Percentiles rank a stretch among this genome's conserved stretches.
These are phyloP conservation scores for Stigmatopora argus DNA, from an alignment of 2,113 vertebrate genomes.

Conservation along the genomic window DNA sequence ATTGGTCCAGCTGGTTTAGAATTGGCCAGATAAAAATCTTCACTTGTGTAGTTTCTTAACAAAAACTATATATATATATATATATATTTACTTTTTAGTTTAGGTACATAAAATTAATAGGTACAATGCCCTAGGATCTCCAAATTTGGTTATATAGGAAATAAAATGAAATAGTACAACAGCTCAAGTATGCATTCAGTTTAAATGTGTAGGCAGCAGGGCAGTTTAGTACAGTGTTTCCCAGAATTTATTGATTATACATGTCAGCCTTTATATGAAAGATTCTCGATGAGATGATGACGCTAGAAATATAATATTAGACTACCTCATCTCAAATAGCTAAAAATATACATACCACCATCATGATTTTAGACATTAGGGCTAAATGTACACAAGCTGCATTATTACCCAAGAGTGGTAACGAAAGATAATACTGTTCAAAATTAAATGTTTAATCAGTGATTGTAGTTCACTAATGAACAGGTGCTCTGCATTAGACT, in stretches of 20 bases:
- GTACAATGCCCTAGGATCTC: neutral
- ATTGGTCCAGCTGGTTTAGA: slow-evolving; percentile 2
- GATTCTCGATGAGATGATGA: too few relatives aligned
- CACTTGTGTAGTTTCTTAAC: neutral
- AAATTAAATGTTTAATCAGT: neutral
- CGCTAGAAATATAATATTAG: too few relatives aligned
- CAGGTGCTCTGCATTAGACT: neutral
- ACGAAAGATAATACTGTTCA: neutral
- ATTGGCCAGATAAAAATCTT: neutral
- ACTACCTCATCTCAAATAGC: too few relatives aligned
- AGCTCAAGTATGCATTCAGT: neutral
- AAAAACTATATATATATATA: neutral
- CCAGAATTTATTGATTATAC: too few relatives aligned
- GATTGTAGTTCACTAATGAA: neutral
- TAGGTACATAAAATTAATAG: neutral
- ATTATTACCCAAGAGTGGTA: neutral
- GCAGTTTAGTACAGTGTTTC: too few relatives aligned
- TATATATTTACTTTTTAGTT: neutral
- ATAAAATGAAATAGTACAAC: neutral
- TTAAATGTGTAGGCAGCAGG: too few relatives aligned
- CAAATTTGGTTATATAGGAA: neutral
- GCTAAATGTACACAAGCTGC: neutral
- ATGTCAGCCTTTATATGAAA: neutral
- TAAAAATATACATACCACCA: neutral
- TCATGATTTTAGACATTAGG: neutral